Percentiles rank a stretch among this genome's conserved stretches.
Conservation (phyloP, 1,140 invertebrate genomes). For the Mizuhopecten yessoensis region DNA sequence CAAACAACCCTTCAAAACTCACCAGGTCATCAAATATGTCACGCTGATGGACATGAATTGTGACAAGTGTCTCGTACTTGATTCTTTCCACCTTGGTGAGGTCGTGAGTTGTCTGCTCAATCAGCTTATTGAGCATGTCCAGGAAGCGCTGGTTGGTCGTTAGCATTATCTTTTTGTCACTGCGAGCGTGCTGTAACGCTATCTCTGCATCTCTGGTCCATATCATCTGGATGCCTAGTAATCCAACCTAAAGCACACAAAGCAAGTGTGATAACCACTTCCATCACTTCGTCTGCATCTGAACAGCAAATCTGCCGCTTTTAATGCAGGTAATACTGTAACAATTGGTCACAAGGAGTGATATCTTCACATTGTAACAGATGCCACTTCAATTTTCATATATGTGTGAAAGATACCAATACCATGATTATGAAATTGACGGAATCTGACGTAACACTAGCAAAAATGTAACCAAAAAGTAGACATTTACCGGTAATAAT, state of each 20-base stretch:
- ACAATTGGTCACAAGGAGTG: too few relatives aligned
- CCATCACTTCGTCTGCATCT: too few relatives aligned
- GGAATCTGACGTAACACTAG: too few relatives aligned
- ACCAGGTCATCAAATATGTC: slow-evolving; percentile 98
- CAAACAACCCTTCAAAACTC: slow-evolving; percentile 72
- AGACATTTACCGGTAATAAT: too few relatives aligned
- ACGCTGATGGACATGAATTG: slow-evolving; percentile 98
- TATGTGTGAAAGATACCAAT: too few relatives aligned
- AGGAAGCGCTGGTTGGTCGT: slow-evolving; percentile 97
- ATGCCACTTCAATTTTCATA: too few relatives aligned
- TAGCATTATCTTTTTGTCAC: slow-evolving; percentile 96
- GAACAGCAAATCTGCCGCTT: too few relatives aligned
- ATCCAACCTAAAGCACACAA: slow-evolving; percentile 88
- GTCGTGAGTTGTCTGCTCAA: slow-evolving; percentile 97
- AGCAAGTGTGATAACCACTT: too few relatives aligned
- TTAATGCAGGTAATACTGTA: too few relatives aligned
- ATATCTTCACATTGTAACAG: too few relatives aligned
- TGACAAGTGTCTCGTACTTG: slow-evolving; percentile 98
- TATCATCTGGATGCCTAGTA: slow-evolving; percentile 97
- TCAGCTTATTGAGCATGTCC: slow-evolving; percentile 95
- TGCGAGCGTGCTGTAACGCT: slow-evolving; percentile 92
- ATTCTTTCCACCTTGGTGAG: slow-evolving; percentile 94
- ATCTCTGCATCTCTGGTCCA: slow-evolving; percentile 97
- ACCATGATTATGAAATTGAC: too few relatives aligned
- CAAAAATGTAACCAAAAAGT: too few relatives aligned